These are phyloP conservation scores for Eristalinus sepulchralis DNA, from an alignment of 2,888 invertebrate genomes.

Conservation along the genomic window DNA sequence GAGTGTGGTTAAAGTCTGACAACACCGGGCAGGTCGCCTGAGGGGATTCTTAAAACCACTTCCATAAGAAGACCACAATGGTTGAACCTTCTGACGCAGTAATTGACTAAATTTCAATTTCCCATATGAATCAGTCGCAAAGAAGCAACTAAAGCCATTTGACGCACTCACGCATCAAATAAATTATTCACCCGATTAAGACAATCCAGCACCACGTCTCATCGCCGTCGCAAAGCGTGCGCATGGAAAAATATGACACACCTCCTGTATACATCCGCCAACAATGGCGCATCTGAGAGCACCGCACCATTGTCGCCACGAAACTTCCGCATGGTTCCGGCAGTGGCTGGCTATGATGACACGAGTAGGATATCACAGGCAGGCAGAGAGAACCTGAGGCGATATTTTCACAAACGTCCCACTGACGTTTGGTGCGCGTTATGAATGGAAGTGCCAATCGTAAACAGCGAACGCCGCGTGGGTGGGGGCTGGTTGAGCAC, in stretches of 20 bases:
- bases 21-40: too few species aligned
- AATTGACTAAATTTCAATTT: too few species aligned
- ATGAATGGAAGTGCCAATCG: slow-evolving; percentile 42
- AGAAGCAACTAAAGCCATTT: too few species aligned
- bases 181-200: background rate
- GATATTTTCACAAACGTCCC: slow-evolving; percentile 28
- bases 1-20: too few species aligned
- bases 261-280: background rate
- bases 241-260: background rate
- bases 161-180: background rate
- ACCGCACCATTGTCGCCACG: background rate
- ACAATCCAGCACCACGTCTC: background rate
- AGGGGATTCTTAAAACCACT: too few species aligned
- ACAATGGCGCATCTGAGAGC: background rate
- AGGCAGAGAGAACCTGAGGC: slow-evolving; percentile 10
- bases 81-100: too few species aligned
- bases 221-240: background rate
- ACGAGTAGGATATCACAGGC: background rate
- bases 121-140: too few species aligned
- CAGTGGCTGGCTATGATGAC: background rate
- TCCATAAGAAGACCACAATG: too few species aligned
- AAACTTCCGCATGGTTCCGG: slow-evolving; percentile 18
- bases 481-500: background rate
- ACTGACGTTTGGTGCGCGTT: slow-evolving; percentile 24
- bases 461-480: slow-evolving; percentile 38